These are phyloP conservation scores for Oreotragus oreotragus DNA, from an alignment of 2,113 vertebrate species.

Conservation along the genomic window DNA sequence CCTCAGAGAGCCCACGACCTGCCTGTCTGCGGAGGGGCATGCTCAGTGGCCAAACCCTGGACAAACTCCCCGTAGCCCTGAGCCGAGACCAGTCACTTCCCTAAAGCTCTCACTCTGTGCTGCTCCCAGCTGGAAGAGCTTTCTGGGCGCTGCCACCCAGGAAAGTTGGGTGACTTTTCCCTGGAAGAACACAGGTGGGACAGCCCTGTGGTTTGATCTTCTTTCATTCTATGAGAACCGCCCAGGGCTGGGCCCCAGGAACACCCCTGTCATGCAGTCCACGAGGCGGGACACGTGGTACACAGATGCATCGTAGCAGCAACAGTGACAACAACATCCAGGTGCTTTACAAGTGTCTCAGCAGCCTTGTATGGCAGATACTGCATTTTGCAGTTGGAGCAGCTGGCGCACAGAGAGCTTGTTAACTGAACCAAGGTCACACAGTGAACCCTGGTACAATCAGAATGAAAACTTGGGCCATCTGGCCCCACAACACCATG, in stretches of 20 bases:
- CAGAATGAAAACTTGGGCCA: not conserved
- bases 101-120: not conserved
- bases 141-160: constrained; percentile 8
- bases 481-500: not conserved
- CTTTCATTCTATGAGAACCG: not conserved
- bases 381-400: not conserved
- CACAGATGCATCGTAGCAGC: rapidly evolving
- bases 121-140: not conserved
- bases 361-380: not conserved
- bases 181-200: not conserved
- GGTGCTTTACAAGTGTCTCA: not conserved
- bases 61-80: not conserved
- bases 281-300: not conserved
- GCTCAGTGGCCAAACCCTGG: not conserved
- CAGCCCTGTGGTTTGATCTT: not conserved
- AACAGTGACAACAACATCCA: not conserved
- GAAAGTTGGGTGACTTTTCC: not conserved
- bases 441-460: not conserved
- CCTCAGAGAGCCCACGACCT: not conserved
- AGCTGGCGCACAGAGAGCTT: not conserved
- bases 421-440: not conserved
- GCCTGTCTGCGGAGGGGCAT: not conserved
- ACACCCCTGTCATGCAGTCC: not conserved
- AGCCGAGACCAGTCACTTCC: not conserved
- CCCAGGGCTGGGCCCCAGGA: not conserved